phyloP scores from a whole-genome alignment of 1,140 invertebrate species.

The Potamilus streckersoni region DNA sequence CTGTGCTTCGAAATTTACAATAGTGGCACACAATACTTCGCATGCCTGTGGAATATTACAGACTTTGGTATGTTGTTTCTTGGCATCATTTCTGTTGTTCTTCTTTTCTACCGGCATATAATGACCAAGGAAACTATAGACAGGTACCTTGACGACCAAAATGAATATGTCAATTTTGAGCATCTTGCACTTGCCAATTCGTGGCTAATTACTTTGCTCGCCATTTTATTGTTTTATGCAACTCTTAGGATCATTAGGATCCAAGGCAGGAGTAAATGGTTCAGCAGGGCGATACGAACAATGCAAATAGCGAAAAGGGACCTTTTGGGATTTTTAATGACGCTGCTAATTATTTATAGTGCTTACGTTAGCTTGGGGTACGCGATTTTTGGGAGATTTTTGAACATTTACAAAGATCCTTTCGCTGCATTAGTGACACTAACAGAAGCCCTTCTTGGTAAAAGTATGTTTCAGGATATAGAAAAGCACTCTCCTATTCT shows the following conservation, averaged over 20 bases:
- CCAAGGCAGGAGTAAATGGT: conserved; percentile 44
- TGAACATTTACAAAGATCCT: conserved; percentile 46
- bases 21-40: conserved; percentile 10
- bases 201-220: conserved; percentile 26
- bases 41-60: conserved; percentile 28
- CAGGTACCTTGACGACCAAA: conserved; percentile 12
- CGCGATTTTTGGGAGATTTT: conserved; percentile 41
- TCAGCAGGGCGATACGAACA: conserved; percentile 35
- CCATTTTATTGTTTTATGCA: conserved; percentile 34
- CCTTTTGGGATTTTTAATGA: conserved; percentile 47
- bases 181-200: conserved; percentile 42
- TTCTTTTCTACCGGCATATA: conserved; percentile 16
- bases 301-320: conserved; percentile 29
- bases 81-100: conserved; percentile 11
- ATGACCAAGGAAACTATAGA: conserved; percentile 21
- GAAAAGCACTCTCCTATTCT: conserved; percentile 76
- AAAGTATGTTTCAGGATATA: conserved; percentile 80
- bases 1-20: conserved; percentile 5
- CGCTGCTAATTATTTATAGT: conserved; percentile 54
- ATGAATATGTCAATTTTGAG: conserved; percentile 44
- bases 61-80: conserved; percentile 18
- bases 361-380: conserved; percentile 48
- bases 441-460: conserved; percentile 75
- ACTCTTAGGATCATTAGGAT: conserved; percentile 32
- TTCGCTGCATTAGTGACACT: conserved; percentile 40